Conservation (phyloP, 1,140 invertebrate genomes). For the Drosophila trapezifrons region DNA sequence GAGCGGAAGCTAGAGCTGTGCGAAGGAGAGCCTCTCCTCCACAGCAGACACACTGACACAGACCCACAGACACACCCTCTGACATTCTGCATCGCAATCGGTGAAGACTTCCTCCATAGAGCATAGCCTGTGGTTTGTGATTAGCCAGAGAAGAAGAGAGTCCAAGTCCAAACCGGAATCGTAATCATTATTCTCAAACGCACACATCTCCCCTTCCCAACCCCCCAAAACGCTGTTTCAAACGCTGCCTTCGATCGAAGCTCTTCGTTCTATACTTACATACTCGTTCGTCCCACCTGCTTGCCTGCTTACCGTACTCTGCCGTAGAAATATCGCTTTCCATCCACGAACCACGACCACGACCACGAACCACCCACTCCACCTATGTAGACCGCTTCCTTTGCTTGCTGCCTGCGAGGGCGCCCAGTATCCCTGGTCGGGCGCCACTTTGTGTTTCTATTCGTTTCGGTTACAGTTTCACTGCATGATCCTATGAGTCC, state of each 20-base stretch:
- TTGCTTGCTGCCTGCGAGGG: conserved; percentile 14
- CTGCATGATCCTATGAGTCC: conserved; percentile 18
- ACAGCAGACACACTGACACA: background rate
- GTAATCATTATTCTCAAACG: conserved; percentile 4
- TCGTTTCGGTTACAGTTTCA: conserved; percentile 7
- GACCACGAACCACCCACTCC: background rate
- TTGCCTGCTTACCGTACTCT: background rate
- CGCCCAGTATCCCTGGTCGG: too few species aligned
- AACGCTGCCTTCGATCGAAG: conserved; percentile 11
- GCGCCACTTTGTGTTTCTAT: background rate
- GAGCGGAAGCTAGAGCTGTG: background rate
- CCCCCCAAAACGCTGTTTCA: conserved; percentile 8
- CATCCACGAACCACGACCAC: conserved; percentile 1
- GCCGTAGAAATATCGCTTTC: background rate
- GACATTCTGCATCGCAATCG: conserved; percentile 14
- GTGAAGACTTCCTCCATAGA: conserved; percentile 54
- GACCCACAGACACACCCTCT: background rate
- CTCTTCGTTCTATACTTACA: conserved; percentile 5
- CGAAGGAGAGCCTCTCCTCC: background rate
- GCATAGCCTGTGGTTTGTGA: conserved; percentile 2
- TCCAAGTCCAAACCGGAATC: background rate
- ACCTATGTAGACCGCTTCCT: conserved; percentile 26
- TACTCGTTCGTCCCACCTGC: conserved; percentile 3
- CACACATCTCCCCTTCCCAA: conserved; percentile 9
- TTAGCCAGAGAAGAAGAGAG: background rate